A percentile compares a stretch with the other conserved stretches of the same genome.
Evolutionary conservation across 2,888 invertebrate genomes (phyloP).

Genomic region (Lissocephala sabroskyi): DNA sequence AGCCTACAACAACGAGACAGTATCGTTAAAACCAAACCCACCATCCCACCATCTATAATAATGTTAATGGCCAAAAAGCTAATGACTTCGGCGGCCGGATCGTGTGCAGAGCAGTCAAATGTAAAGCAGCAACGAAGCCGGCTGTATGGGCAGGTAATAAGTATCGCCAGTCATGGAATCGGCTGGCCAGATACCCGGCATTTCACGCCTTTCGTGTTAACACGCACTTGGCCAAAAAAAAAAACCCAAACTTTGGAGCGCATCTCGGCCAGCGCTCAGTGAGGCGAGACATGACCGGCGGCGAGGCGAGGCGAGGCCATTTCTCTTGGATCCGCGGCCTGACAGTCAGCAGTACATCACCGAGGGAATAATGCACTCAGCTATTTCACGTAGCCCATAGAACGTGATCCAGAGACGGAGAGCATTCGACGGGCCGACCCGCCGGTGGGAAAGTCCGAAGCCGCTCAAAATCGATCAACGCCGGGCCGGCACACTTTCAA

Average conservation of each 20-base stretch:
- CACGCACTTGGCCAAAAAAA: constrained; percentile 45
- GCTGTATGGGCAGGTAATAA: too few species aligned
- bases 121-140: too few species aligned
- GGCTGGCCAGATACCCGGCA: constrained; percentile 12
- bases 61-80: background rate
- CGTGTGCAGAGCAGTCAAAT: background rate
- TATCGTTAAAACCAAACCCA: too few species aligned
- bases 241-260: too few species aligned
- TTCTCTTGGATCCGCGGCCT: constrained; percentile 11
- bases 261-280: too few species aligned
- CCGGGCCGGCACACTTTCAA: constrained; percentile 45
- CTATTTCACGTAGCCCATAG: constrained; percentile 67
- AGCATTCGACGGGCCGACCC: background rate
- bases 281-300: too few species aligned
- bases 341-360: constrained; percentile 37
- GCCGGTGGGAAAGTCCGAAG: constrained; percentile 44
- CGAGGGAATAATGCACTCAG: constrained; percentile 36
- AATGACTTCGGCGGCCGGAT: constrained; percentile 1
- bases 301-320: too few species aligned
- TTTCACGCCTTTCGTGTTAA: constrained; percentile 46
- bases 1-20: too few species aligned
- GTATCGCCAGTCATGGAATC: background rate
- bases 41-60: too few species aligned
- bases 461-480: constrained; percentile 36
- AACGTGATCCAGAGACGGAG: constrained; percentile 60